A percentile compares a stretch with the other conserved stretches of the same genome.
Evolutionary conservation across 2,797 vertebrate species (phyloP).

Genomic region (Synanceia verrucosa): DNA sequence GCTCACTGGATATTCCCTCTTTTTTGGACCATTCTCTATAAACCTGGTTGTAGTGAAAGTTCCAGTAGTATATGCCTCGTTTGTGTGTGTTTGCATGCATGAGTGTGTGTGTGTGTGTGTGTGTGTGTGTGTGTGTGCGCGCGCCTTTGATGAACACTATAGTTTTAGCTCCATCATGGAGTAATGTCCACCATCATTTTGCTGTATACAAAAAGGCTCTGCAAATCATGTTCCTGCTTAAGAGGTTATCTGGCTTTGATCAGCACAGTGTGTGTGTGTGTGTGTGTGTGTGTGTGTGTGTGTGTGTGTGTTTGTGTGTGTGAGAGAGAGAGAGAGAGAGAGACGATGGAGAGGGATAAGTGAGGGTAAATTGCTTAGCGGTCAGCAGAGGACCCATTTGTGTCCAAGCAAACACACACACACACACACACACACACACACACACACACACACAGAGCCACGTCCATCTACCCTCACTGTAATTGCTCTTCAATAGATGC

Average conservation of each 20-base stretch:
- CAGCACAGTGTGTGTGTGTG: background rate
- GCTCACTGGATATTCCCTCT: no score
- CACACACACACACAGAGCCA: conserved; percentile 8
- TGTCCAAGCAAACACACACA: conserved; percentile 19
- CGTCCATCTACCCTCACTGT: conserved; percentile 41
- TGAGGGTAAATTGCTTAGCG: conserved; percentile 64
- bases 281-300: background rate
- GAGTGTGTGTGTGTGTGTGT: background rate
- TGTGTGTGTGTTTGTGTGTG: conserved; percentile 1
- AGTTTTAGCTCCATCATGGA: conserved; percentile 19
- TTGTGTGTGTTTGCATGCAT: background rate
- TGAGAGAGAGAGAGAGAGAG: background rate
- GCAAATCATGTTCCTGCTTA: conserved; percentile 22
- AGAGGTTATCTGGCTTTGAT: conserved; percentile 46
- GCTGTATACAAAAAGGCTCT: conserved; percentile 11
- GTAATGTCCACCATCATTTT: conserved; percentile 13
- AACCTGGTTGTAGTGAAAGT: no score
- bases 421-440: background rate
- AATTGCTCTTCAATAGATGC: conserved; percentile 54
- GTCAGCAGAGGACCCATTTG: conserved; percentile 57
- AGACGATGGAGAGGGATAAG: conserved; percentile 53
- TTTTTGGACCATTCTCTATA: no score
- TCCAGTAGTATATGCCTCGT: no score
- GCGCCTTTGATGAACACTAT: background rate
- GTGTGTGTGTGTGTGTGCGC: background rate